A percentile compares a stretch with the other conserved stretches of the same genome.
phyloP scores from a whole-genome alignment of 2,113 vertebrate species.

The Urocolius indicus region DNA sequence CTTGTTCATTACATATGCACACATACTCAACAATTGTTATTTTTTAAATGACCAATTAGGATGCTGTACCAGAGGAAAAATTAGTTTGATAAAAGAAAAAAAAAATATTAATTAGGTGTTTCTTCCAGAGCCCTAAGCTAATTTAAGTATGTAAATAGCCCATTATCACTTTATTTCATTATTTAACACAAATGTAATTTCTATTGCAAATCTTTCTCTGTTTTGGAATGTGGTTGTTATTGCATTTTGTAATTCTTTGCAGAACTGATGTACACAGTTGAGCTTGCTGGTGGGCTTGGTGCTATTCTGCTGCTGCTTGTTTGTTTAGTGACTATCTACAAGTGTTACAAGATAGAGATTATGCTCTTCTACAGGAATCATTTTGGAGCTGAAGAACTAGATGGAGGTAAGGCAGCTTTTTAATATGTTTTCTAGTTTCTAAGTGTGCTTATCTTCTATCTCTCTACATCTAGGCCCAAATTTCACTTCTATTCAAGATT shows the following conservation, averaged over 20 bases:
- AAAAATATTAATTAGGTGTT: neutral
- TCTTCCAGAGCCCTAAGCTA: neutral
- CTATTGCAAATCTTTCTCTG: neutral
- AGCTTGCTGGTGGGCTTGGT: slow-evolving; percentile 96
- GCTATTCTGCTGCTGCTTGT: slow-evolving; percentile 95
- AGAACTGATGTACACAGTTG: slow-evolving; percentile 98
- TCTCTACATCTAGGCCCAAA: neutral
- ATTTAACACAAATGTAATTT: neutral
- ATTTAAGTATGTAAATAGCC: neutral
- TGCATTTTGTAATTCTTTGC: slow-evolving; percentile 72
- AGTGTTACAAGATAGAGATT: slow-evolving; percentile 97
- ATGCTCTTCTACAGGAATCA: slow-evolving; percentile 97
- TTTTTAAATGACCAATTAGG: neutral
- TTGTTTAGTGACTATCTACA: slow-evolving; percentile 95
- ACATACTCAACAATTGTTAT: neutral
- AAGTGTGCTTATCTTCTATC: neutral
- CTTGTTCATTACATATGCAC: too few relatives aligned
- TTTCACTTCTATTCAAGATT: slow-evolving; percentile 7
- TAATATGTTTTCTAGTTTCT: neutral
- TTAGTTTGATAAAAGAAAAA: neutral
- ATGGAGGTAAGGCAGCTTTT: slow-evolving; percentile 88
- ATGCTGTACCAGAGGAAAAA: neutral
- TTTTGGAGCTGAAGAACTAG: slow-evolving; percentile 95
- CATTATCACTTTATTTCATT: neutral
- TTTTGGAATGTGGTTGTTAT: slow-evolving; percentile 10